Base-by-base conservation (phyloP, 2,797 vertebrate species). In the Heliangelus exortis region DNA sequence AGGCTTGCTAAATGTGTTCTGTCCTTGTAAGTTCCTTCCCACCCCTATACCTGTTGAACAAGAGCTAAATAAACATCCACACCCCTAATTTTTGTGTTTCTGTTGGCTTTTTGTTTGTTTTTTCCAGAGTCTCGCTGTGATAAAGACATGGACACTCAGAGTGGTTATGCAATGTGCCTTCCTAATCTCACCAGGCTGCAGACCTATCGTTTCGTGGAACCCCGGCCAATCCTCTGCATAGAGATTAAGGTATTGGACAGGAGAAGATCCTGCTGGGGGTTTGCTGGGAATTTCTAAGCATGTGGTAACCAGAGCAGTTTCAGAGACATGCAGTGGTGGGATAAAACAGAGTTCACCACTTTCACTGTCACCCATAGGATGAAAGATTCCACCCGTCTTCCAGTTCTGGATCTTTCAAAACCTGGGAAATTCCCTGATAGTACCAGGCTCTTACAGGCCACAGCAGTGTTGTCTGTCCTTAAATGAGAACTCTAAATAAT, bases 61-160 rank as follows among this genome's bases (percentile, higher is more conserved):
- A 28, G 48, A 29, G 53, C 9, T 50, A 63, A 77, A 28, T 53
- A 19, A 45, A 61, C 15, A 22, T 28, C 2, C 51, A 26, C 9
- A 1, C 34, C 34, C 18, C 87, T 93, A 0, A 75, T 54, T 8
- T 66, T 55, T n/a, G 34, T 25, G 16, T 45, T 3, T 31, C 20
- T 55, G 71, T 6, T 39, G 8, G 50, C 8, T 51, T 51, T 25
- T 26, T 58, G 39, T 34, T 67, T 21, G 69, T 58, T 83, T 58
- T 67, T 65, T 84, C n/a, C 95, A 99, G 99, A 98, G 65, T 98
- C 99, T 95, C 99, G 99, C 91, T 99, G 99, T 95, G 98, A 99
- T 87, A 99, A 99, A 96, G 99, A 99, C 87, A 98, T 99, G 98
- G 99, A 99, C 97, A 98, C 98, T 25, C 98, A 98, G 78, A 99